Conservation (phyloP, 2,797 vertebrate genomes). For the Crocodylus rhombifer region DNA sequence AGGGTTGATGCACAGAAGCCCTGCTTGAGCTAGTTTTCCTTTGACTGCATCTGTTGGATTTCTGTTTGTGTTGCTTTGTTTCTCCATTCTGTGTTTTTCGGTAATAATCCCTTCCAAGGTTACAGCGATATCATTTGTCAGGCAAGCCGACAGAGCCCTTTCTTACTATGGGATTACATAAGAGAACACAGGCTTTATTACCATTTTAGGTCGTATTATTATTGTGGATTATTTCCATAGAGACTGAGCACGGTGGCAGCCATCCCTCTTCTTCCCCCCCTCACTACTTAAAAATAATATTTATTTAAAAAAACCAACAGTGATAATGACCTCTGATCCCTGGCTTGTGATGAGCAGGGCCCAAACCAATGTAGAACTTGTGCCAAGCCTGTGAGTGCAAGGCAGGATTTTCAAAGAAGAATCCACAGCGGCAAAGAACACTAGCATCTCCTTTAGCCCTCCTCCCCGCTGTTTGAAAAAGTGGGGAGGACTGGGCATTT, state of each 20-base stretch:
- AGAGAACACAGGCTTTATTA: constrained; percentile 73
- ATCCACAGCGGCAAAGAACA: neutral
- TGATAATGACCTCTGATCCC: neutral
- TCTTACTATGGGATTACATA: constrained; percentile 77
- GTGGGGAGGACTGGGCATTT: neutral
- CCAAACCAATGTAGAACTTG: neutral
- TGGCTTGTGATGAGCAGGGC: neutral
- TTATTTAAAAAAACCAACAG: neutral
- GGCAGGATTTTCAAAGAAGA: neutral
- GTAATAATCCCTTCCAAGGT: constrained; percentile 75
- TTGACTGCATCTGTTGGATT: constrained; percentile 38
- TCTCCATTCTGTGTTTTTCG: constrained; percentile 50
- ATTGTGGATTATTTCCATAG: constrained; percentile 73
- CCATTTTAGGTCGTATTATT: constrained; percentile 72
- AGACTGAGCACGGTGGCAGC: constrained; percentile 25
- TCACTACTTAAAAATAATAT: neutral
- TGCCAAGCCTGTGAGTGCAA: neutral
- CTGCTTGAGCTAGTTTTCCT: constrained; percentile 23
- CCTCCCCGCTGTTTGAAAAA: fast-evolving
- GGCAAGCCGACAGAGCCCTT: constrained; percentile 67
- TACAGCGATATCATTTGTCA: constrained; percentile 74
- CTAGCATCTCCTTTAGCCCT: neutral
- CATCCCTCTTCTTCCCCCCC: neutral
- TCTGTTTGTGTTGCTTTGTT: neutral
- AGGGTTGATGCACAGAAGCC: neutral